A percentile compares a stretch with the other conserved stretches of the same genome.
Evolutionary conservation across 2,113 vertebrate genomes (phyloP).

Genomic region (Rousettus leschenaultii): DNA sequence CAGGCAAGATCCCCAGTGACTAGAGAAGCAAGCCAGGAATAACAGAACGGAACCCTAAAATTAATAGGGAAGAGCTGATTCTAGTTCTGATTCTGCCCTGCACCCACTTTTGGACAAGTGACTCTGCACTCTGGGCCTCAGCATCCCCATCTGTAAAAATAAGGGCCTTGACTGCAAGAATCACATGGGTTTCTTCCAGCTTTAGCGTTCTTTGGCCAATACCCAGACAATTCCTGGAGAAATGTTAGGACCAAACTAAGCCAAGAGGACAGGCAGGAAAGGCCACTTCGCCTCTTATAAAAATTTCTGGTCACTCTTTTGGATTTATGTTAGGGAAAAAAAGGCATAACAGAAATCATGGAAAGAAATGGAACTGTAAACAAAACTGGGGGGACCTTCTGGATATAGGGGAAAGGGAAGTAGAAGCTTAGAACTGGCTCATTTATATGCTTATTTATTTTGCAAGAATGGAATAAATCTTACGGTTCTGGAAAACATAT

Average conservation of each 20-base stretch:
- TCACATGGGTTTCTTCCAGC: neutral
- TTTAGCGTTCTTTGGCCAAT: slow-evolving; percentile 23
- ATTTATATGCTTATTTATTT: neutral
- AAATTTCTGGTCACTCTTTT: neutral
- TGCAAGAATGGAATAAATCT: neutral
- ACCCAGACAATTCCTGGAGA: slow-evolving; percentile 34
- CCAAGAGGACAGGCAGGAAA: neutral
- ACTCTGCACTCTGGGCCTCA: neutral
- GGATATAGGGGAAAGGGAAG: neutral
- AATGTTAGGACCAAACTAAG: neutral
- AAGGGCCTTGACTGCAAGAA: neutral
- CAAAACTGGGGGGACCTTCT: neutral
- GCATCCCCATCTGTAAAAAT: neutral
- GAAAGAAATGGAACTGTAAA: neutral
- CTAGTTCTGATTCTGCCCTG: neutral
- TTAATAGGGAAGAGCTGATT: neutral
- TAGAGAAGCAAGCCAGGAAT: neutral
- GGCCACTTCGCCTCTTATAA: neutral
- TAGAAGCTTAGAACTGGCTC: neutral
- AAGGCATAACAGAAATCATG: neutral
- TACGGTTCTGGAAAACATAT: neutral
- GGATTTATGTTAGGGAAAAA: neutral
- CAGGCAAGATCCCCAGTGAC: neutral
- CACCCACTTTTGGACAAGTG: neutral
- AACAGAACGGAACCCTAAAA: neutral